Base-by-base conservation (phyloP, 2,888 invertebrate genomes). In the Globia sparganii region DNA sequence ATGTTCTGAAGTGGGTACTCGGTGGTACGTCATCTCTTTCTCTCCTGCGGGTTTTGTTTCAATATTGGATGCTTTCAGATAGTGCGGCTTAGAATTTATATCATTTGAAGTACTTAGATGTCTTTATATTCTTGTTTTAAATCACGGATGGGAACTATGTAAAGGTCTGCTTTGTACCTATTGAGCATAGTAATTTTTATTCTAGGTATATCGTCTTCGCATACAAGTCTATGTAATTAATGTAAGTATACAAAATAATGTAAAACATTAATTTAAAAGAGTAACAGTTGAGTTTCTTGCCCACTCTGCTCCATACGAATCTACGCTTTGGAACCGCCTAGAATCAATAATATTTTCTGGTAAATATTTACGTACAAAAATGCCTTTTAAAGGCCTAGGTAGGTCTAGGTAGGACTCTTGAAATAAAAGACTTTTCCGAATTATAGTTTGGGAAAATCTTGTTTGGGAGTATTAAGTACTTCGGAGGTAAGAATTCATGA, bases 1-100 rank as follows among this genome's bases (percentile, higher is more conserved):
- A 78, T 89, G 86, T 87, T 90, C 85, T 85, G 85, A 84, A 90
- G 87, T 84, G 85, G 86, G 78, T 81, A 84, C 85, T 89, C 84
- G 72, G 72, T 86, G 78, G 80, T 77, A 66, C 37, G 86, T 61
- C 75, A 71, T 80, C 66, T 81, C 88, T 86, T 76, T 89, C 87
- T 65, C 77, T 85, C 74, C 34, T 40, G 62, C 59, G 59, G 59
- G 56, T 62, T 66, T 62, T 75, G 81, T 81, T 77, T 80, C 78
- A 81, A 71, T 72, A 72, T 81, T 66, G 61, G 21, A 75, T 79
- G 72, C 34, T 85, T 80, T 75, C 66, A 66, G 56, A 64, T 72
- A 59, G 37, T 75, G 49, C 9, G 49, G 66, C 31, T 75, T 84
- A 85, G 75, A 66, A 67, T 71, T 56, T 25, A 67, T 83, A 59